These are phyloP conservation scores for Pristionchus fissidentatus DNA, from an alignment of 2,888 invertebrate species.

Conservation along the genomic window DNA sequence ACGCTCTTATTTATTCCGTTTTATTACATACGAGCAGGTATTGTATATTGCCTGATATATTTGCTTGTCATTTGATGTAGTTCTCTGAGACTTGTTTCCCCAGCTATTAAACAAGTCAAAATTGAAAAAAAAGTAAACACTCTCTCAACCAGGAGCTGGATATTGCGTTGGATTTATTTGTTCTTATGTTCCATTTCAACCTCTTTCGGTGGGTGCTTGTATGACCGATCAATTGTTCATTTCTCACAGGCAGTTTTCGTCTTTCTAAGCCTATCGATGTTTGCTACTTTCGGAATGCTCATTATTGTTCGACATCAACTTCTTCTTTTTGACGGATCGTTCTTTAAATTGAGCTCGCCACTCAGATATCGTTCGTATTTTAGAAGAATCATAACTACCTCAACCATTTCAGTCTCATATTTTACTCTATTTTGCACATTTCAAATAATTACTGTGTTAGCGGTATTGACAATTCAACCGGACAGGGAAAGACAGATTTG, in stretches of 20 bases:
- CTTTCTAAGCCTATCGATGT: neutral
- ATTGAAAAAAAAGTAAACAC: too few relatives aligned
- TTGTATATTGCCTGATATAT: too few relatives aligned
- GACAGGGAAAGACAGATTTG: neutral
- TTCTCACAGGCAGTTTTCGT: neutral
- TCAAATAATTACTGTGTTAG: neutral
- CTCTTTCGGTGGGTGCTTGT: too few relatives aligned
- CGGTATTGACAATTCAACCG: neutral
- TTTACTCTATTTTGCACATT: neutral
- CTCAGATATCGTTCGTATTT: neutral
- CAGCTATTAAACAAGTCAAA: too few relatives aligned
- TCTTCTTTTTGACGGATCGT: neutral
- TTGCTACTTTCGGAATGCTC: neutral
- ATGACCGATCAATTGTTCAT: too few relatives aligned
- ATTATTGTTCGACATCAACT: slow-evolving; percentile 17
- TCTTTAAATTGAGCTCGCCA: neutral
- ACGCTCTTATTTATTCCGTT: too few relatives aligned
- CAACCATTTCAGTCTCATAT: neutral
- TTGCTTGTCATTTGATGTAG: too few relatives aligned
- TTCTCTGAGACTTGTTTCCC: too few relatives aligned
- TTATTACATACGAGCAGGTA: too few relatives aligned
- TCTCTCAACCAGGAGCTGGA: too few relatives aligned
- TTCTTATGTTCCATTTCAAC: too few relatives aligned
- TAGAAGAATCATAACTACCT: neutral
- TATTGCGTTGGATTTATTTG: too few relatives aligned